Conservation (phyloP, 2,113 vertebrate genomes). For the Equus quagga region DNA sequence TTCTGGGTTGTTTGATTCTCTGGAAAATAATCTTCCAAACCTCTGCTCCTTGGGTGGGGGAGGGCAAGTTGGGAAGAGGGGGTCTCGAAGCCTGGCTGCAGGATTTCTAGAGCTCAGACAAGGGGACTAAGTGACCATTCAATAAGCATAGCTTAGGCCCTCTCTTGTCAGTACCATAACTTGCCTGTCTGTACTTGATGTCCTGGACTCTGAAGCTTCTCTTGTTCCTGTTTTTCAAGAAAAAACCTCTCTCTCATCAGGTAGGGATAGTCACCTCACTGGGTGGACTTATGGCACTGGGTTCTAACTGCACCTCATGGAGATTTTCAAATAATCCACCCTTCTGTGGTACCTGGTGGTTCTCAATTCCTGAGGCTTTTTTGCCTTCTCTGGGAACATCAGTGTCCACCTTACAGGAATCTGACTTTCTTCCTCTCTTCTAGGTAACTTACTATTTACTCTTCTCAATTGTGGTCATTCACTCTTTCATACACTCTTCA, state of each 20-base stretch:
- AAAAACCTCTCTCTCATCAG: background rate
- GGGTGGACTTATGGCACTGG: background rate
- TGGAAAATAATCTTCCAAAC: background rate
- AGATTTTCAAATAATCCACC: background rate
- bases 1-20: background rate
- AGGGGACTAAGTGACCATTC: background rate
- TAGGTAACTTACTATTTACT: background rate
- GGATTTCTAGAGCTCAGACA: background rate
- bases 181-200: background rate
- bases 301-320: background rate
- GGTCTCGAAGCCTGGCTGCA: background rate
- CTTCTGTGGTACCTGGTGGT: background rate
- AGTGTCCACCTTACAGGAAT: background rate
- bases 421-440: background rate
- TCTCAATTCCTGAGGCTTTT: conserved; percentile 31
- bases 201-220: background rate
- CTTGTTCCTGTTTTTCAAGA: background rate
- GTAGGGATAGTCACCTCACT: background rate
- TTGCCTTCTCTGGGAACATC: background rate
- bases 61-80: background rate
- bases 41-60: background rate
- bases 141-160: background rate
- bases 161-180: background rate
- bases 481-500: background rate
- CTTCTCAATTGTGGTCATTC: background rate